Conservation (phyloP, 2,888 invertebrate species). For the Adelognathus sp. region DNA sequence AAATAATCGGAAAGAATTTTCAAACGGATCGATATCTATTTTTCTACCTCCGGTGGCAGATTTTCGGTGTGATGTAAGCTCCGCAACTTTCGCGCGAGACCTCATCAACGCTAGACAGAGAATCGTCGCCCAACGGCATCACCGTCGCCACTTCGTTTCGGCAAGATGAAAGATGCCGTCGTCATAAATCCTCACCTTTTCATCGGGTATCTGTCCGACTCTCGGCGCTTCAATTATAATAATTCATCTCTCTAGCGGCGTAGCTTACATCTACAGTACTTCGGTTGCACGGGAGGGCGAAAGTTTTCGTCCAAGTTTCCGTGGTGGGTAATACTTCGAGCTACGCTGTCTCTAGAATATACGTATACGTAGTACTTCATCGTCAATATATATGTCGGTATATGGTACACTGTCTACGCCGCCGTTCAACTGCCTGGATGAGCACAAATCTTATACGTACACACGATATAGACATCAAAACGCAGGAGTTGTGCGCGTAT, state of each 20-base stretch:
- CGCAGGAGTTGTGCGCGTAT: neutral
- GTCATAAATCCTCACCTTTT: slow-evolving; percentile 52
- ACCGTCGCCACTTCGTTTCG: slow-evolving; percentile 14
- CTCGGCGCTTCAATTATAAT: slow-evolving; percentile 55
- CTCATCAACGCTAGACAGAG: slow-evolving; percentile 42
- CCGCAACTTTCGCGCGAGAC: slow-evolving; percentile 11
- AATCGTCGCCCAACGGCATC: too few species aligned
- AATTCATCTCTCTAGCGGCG: slow-evolving; percentile 48
- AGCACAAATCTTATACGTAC: slow-evolving; percentile 44
- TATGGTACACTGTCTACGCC: slow-evolving; percentile 27
- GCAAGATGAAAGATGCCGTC: slow-evolving; percentile 40
- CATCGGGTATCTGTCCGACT: slow-evolving; percentile 39
- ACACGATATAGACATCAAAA: slow-evolving; percentile 19
- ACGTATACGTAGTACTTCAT: neutral
- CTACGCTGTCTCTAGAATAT: slow-evolving; percentile 37
- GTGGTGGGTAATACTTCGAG: slow-evolving; percentile 35
- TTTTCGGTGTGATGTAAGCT: neutral
- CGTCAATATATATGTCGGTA: too few species aligned
- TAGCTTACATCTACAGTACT: slow-evolving; percentile 35
- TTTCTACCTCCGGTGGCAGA: neutral
- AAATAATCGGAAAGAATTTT: slow-evolving; percentile 17
- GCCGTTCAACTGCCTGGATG: slow-evolving; percentile 27
- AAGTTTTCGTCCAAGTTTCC: slow-evolving; percentile 47
- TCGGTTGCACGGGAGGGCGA: slow-evolving; percentile 21
- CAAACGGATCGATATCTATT: slow-evolving; percentile 19